Evolutionary conservation across 1,140 invertebrate species (phyloP).

Genomic region (Calephelis virginiensis): DNA sequence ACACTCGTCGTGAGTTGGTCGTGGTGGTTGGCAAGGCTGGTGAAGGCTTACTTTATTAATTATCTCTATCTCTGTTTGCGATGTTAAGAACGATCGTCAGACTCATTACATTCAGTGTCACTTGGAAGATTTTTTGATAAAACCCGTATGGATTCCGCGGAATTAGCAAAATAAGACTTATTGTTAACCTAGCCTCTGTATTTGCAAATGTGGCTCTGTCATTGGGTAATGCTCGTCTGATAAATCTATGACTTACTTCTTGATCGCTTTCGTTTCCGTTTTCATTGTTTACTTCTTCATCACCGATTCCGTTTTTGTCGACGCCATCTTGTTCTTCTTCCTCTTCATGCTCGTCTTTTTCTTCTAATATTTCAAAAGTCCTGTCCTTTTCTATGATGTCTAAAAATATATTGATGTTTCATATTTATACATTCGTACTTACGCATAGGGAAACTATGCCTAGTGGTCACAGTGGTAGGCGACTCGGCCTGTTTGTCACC

Average conservation of each 20-base stretch:
- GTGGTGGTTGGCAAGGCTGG: too few species aligned
- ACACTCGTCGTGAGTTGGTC: too few species aligned
- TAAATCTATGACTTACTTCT: conserved; percentile 13
- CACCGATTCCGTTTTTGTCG: conserved; percentile 29
- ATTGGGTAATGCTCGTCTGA: not conserved
- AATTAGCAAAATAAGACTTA: too few species aligned
- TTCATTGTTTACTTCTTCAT: conserved; percentile 33
- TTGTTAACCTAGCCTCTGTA: too few species aligned
- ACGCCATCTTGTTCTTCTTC: conserved; percentile 58
- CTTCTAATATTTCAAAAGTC: conserved; percentile 74
- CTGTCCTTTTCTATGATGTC: conserved; percentile 71
- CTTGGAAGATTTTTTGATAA: too few species aligned
- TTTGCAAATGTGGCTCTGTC: too few species aligned
- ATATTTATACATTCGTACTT: not conserved
- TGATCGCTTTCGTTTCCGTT: conserved; percentile 29
- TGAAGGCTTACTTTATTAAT: too few species aligned
- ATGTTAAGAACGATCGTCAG: too few species aligned
- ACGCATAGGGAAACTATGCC: not conserved
- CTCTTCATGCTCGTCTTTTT: conserved; percentile 76
- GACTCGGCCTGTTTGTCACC: too few species aligned
- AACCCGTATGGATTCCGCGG: too few species aligned
- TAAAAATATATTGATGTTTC: conserved; percentile 29
- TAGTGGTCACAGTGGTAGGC: not conserved
- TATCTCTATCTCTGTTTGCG: too few species aligned
- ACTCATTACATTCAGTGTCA: too few species aligned